phyloP scores from a whole-genome alignment of 2,888 invertebrate genomes.

The Aporophyla lueneburgensis region DNA sequence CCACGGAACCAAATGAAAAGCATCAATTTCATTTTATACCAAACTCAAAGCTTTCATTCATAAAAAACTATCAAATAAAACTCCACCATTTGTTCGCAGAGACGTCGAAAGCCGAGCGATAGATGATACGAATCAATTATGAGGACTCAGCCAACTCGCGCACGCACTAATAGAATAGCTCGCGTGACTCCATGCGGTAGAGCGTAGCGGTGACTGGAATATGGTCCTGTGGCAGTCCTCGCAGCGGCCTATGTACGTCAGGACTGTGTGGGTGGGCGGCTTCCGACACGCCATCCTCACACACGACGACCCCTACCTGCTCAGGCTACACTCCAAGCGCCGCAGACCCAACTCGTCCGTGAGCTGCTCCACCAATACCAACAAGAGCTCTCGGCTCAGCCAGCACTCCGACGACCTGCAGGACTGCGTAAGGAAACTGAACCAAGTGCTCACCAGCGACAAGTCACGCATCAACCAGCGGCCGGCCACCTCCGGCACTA shows the following conservation, averaged over 20 bases:
- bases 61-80: slow-evolving; percentile 59
- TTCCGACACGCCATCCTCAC: slow-evolving; percentile 93
- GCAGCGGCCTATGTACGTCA: slow-evolving; percentile 91
- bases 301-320: slow-evolving; percentile 91
- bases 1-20: slow-evolving; percentile 22
- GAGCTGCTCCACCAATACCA: slow-evolving; percentile 70
- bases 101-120: slow-evolving; percentile 61
- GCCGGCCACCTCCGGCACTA: slow-evolving; percentile 71
- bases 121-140: slow-evolving; percentile 81
- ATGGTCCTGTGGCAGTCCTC: slow-evolving; percentile 92
- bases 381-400: slow-evolving; percentile 77
- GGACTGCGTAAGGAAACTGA: slow-evolving; percentile 78
- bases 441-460: slow-evolving; percentile 80
- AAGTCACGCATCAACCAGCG: slow-evolving; percentile 74
- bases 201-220: slow-evolving; percentile 68
- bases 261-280: slow-evolving; percentile 93
- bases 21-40: slow-evolving; percentile 10
- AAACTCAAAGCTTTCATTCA: slow-evolving; percentile 41
- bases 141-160: slow-evolving; percentile 72
- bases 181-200: slow-evolving; percentile 78
- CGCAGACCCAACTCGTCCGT: slow-evolving; percentile 83
- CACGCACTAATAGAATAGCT: slow-evolving; percentile 73
- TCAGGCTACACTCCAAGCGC: slow-evolving; percentile 75
- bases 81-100: slow-evolving; percentile 73
- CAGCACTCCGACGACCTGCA: slow-evolving; percentile 75